Base-by-base conservation (phyloP, 2,113 vertebrate genomes). In the Xenopus borealis region DNA sequence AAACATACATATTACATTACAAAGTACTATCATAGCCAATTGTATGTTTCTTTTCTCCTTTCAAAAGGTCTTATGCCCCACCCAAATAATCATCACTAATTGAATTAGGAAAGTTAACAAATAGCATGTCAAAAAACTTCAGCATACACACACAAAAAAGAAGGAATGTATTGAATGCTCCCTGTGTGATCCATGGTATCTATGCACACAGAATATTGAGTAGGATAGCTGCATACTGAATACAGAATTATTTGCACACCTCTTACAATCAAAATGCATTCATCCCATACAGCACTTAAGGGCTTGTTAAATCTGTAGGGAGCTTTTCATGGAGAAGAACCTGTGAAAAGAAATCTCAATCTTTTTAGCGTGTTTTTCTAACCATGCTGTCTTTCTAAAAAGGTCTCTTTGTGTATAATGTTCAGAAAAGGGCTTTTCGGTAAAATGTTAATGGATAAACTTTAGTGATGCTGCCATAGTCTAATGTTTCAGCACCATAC, bases 201-300 rank as follows among this genome's bases (percentile, higher is more conserved):
- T 45, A 30, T 52, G 19, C 23, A 69, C 27, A 62, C 16, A 16
- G 23, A 23, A 12, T 64, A 23, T 11, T 20, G 30, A 66, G 9
- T 27, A 53, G 66, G 58, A 69, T 30, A 69, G 66, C 66, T 40
- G 62, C 66, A 55, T 57, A 55, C 33, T 69, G 73, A 69, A 76
- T 69, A 55, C 5, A 63, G 14, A 69, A 50, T 57, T 57, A 63
- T 69, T 58, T 69, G 69, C 73, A 52, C 58, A 69, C 58, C 73
- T 76, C 59, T 76, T 63, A 44, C 18, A 76, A 76, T 76, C 73
- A 76, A 63, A 76, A 52, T 10, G n/a, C 73, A 76, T 76, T 76
- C 73, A 76, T 63, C 66, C 59, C 57, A 55, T 63, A 59, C 17
- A 63, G 50, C 16, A 75, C 66, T 75, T 59, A 50, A 76, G 66